These are phyloP conservation scores for Arnoldichthys spilopterus DNA, from an alignment of 2,797 vertebrate genomes.

Conservation along the genomic window DNA sequence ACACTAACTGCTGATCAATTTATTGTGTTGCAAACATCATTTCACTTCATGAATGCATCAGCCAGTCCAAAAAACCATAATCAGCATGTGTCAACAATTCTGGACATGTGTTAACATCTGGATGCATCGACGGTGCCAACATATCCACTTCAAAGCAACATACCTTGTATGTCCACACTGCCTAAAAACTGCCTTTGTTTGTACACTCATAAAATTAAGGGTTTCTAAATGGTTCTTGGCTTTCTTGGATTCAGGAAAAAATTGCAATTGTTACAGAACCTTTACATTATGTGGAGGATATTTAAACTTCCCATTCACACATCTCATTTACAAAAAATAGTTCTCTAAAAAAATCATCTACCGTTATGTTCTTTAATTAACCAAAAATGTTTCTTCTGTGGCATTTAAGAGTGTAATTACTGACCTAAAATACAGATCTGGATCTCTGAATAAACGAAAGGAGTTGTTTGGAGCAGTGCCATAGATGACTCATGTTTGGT, in stretches of 20 bases:
- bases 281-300: neutral
- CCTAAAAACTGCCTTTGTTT: neutral
- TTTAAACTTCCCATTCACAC: neutral
- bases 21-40: conserved; percentile 15
- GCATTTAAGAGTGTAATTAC: too few relatives aligned
- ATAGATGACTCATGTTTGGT: too few relatives aligned
- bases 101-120: conserved; percentile 42
- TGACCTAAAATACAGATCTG: too few relatives aligned
- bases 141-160: neutral
- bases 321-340: neutral
- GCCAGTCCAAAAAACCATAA: neutral
- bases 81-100: conserved; percentile 1
- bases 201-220: too few relatives aligned
- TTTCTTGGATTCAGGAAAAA: too few relatives aligned
- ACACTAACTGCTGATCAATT: too few relatives aligned
- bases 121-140: neutral
- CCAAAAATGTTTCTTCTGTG: neutral
- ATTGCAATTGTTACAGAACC: neutral
- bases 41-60: neutral
- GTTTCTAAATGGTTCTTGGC: neutral
- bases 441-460: too few relatives aligned
- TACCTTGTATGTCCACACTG: neutral
- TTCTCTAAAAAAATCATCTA: too few relatives aligned
- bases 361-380: neutral
- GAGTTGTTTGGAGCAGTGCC: too few relatives aligned